Base-by-base conservation (phyloP, 2,888 invertebrate genomes). In the Brachypalpus laphriformis region DNA sequence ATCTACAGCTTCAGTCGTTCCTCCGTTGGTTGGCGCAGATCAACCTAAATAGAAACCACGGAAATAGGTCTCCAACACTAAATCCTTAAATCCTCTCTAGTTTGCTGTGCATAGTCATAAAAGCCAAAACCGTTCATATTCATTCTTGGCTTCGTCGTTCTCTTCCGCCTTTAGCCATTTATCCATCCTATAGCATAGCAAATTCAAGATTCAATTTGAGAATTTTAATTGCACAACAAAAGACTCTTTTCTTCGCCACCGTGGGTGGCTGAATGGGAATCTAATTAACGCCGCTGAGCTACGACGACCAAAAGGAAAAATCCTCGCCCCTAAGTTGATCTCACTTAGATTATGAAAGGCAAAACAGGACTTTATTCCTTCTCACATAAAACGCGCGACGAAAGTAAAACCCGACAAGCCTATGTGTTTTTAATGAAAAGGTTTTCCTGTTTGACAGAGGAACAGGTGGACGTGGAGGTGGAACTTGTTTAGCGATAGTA, bases 181-280 rank as follows among this genome's bases (percentile, higher is more conserved):
- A 20, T 11, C 9, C 40, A 25, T 28, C 28, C 28, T 14, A 11
- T 4, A 3, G 6, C 6, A 37, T n/a, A 9, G 16, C 66, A 37
- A 42, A 42, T 70, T 56, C 34, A 28, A 31, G 20, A 45, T 45
- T 57, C 56, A 70, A 56, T 57, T 70, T 42, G 56, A 20, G 28
- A 54, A 40, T 68, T 68, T 68, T 68, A 68, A 68, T 68, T 68
- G 54, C 56, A 45, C 11, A 45, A 56, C 42, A 56, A 56, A 56
- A 42, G 70, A 18, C 45, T 22, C 18, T 28, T 56, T 40, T 1
- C 20, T 42, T 68, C 56, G 28, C 70, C 28, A 28, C 14, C 6
- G 16, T 42, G n/a, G n/a, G 16, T 42, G n/a, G n/a, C 28, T 56
- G 45, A 56, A 70, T 45, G 45, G n/a, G 56, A 45, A n/a, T 31